Conservation (phyloP, 2,797 vertebrate genomes). For the Sebastes paucispinis region DNA sequence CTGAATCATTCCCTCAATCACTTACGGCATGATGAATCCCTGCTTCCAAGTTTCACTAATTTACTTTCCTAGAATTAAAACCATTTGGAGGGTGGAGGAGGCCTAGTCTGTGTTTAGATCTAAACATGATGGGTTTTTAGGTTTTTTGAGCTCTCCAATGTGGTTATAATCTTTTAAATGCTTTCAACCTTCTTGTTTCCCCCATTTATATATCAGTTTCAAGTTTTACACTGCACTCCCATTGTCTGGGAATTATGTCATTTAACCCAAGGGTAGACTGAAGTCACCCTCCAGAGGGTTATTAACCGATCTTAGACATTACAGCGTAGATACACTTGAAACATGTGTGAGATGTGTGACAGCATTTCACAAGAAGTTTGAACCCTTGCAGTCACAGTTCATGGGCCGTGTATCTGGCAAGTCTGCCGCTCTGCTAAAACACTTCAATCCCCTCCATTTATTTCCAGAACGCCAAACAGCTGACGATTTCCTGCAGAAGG, state of each 20-base stretch:
- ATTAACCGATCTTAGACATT: constrained; percentile 58
- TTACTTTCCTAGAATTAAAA: constrained; percentile 38
- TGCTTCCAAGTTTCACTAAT: constrained; percentile 28
- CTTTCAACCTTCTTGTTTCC: constrained; percentile 12
- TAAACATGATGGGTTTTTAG: constrained; percentile 11
- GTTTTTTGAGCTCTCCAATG: constrained; percentile 10
- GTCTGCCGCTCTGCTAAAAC: constrained; percentile 49
- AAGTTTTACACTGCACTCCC: constrained; percentile 19
- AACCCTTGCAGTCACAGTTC: constrained; percentile 65
- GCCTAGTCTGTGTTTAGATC: neutral
- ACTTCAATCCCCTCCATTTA: constrained; percentile 46
- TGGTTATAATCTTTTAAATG: constrained; percentile 30
- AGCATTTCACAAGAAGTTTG: constrained; percentile 49
- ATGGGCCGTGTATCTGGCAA: constrained; percentile 59
- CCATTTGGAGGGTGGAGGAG: constrained; percentile 21
- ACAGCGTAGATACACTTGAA: constrained; percentile 39
- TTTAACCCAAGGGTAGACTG: constrained; percentile 39
- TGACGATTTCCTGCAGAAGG: constrained; percentile 52
- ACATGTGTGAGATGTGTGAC: constrained; percentile 46
- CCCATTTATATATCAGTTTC: constrained; percentile 32
- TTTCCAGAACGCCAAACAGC: constrained; percentile 70
- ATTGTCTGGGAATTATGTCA: constrained; percentile 55
- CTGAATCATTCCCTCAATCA: constrained; percentile 22
- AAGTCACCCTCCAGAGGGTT: constrained; percentile 50
- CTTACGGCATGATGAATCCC: constrained; percentile 10